Percentiles rank a stretch among this genome's conserved stretches.
Conservation (phyloP, 2,888 invertebrate species). For the Barypeithes pellucidus region DNA sequence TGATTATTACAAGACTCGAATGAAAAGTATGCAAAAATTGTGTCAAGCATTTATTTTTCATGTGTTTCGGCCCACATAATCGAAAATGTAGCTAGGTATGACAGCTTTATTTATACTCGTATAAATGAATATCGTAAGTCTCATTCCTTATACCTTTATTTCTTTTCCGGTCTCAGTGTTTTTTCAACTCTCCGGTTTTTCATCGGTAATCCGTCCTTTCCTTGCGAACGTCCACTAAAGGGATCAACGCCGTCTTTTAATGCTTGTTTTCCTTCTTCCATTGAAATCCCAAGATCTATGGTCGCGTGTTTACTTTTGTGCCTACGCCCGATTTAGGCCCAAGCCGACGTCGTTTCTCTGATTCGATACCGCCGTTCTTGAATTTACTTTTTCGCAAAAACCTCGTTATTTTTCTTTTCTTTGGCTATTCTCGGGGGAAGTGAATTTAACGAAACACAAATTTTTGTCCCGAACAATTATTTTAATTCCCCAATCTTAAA, state of each 20-base stretch:
- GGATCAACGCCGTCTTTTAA: constrained; percentile 63
- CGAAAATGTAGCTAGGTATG: background rate
- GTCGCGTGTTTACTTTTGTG: constrained; percentile 56
- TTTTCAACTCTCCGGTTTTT: constrained; percentile 53
- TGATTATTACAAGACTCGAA: no score
- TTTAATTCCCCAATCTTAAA: constrained; percentile 4
- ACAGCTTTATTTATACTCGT: background rate
- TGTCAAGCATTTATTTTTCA: no score
- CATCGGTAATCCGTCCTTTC: constrained; percentile 56
- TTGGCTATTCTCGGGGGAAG: constrained; percentile 36
- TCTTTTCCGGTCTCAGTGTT: constrained; percentile 45
- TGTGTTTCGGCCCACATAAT: no score
- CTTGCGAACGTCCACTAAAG: constrained; percentile 59
- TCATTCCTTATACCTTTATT: constrained; percentile 41
- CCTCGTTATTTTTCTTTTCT: constrained; percentile 52
- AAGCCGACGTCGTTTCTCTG: constrained; percentile 30
- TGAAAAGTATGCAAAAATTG: no score
- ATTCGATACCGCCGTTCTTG: constrained; percentile 17
- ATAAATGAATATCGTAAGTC: constrained; percentile 50
- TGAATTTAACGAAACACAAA: constrained; percentile 36
- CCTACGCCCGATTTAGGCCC: constrained; percentile 36
- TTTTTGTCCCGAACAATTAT: constrained; percentile 28
- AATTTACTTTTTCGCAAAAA: constrained; percentile 39
- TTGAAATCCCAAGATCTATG: constrained; percentile 63
- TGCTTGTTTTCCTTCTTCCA: constrained; percentile 63